Percentiles rank a stretch among this genome's conserved stretches.
Conservation (phyloP, 2,797 vertebrate species). For the Borostomias antarcticus region DNA sequence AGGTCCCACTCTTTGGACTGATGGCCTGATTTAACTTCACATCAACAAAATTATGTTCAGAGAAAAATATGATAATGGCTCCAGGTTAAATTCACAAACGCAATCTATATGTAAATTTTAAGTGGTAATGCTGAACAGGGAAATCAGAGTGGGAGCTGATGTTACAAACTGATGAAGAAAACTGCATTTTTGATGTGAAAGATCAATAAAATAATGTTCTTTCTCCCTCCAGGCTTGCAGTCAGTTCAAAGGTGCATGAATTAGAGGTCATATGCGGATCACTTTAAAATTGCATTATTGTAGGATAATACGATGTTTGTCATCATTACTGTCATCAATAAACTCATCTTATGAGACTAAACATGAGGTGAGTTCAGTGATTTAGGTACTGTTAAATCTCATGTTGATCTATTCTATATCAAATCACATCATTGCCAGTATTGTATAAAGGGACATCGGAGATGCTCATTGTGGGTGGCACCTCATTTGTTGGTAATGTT, state of each 20-base stretch:
- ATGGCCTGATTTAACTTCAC: slow-evolving; percentile 54
- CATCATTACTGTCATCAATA: neutral
- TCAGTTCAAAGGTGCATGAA: slow-evolving; percentile 27
- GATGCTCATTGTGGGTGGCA: neutral
- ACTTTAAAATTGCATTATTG: neutral
- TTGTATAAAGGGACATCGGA: neutral
- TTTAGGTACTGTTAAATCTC: neutral
- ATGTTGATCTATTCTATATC: neutral
- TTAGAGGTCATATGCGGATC: neutral
- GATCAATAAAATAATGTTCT: slow-evolving; percentile 56
- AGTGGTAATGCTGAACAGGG: slow-evolving; percentile 67
- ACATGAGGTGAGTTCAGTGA: neutral
- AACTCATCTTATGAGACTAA: neutral
- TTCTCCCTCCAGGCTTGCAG: slow-evolving; percentile 30
- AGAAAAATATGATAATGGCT: slow-evolving; percentile 77
- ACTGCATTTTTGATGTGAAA: slow-evolving; percentile 48
- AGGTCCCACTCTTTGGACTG: slow-evolving; percentile 24
- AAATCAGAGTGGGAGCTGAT: slow-evolving; percentile 74
- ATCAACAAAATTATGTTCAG: slow-evolving; percentile 74
- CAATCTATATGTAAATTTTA: slow-evolving; percentile 84
- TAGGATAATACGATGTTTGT: neutral
- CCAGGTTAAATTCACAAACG: slow-evolving; percentile 79
- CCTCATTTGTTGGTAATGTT: slow-evolving; percentile 11
- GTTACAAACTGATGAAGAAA: slow-evolving; percentile 74
- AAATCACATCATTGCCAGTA: neutral